Percentiles rank a stretch among this genome's conserved stretches.
These are phyloP conservation scores for Anhinga rufa DNA, from an alignment of 2,113 vertebrate species.

Conservation along the genomic window DNA sequence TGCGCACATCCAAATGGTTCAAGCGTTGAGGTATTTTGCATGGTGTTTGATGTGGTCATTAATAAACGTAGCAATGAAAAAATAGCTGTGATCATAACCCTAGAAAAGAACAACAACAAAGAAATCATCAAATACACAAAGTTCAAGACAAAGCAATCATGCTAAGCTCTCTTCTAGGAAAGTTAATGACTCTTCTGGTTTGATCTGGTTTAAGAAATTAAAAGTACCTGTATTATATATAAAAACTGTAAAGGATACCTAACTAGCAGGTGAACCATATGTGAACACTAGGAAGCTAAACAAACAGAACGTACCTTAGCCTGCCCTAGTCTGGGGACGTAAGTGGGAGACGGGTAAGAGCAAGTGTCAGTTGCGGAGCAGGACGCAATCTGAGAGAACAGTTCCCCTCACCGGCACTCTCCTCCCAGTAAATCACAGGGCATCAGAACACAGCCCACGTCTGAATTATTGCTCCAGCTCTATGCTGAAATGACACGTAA, in stretches of 20 bases:
- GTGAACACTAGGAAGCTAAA: neutral
- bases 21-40: conserved; percentile 90
- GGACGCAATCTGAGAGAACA: neutral
- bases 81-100: conserved; percentile 98
- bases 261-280: neutral
- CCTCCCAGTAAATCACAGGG: neutral
- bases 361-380: neutral
- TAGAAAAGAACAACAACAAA: conserved; percentile 40
- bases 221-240: neutral
- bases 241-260: neutral
- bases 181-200: neutral
- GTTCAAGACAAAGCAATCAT: neutral
- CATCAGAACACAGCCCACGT: neutral
- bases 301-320: neutral
- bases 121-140: neutral
- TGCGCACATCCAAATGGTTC: neutral
- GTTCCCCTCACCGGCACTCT: accelerated
- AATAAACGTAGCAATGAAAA: conserved; percentile 92
- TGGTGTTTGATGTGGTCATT: conserved; percentile 94
- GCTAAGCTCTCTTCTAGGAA: neutral
- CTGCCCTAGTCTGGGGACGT: neutral
- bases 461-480: neutral
- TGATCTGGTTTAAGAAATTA: neutral
- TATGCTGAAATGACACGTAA: neutral
- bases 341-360: neutral